phyloP scores from a whole-genome alignment of 2,113 vertebrate species.

The Blennius ocellaris region DNA sequence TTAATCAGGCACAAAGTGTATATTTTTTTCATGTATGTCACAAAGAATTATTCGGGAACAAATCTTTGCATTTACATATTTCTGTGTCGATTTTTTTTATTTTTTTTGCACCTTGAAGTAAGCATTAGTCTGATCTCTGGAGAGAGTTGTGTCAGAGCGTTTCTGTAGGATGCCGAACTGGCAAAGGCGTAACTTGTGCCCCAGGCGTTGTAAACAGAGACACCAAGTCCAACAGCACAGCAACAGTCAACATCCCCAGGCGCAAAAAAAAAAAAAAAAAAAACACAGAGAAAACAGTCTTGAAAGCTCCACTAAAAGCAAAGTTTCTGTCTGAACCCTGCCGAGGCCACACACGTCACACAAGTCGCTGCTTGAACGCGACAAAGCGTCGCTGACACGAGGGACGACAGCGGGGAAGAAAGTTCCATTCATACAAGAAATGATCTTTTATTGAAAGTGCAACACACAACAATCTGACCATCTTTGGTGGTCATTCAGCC shows the following conservation, averaged over 20 bases:
- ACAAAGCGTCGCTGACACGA: slow-evolving; percentile 6
- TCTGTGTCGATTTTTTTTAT: background rate
- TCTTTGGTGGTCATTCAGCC: slow-evolving; percentile 30
- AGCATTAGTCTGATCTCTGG: slow-evolving; percentile 39
- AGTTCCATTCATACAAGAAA: slow-evolving; percentile 4
- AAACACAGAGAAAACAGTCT: slow-evolving; percentile 18
- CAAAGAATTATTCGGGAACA: background rate
- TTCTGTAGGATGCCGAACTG: slow-evolving; percentile 40
- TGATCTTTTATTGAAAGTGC: background rate
- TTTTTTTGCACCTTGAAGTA: slow-evolving; percentile 40
- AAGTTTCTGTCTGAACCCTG: slow-evolving; percentile 27
- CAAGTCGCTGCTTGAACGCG: slow-evolving; percentile 10
- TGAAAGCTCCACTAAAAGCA: slow-evolving; percentile 54
- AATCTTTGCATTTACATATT: slow-evolving; percentile 6
- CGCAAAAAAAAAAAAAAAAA: slow-evolving; percentile 36
- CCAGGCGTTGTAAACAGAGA: slow-evolving; percentile 57
- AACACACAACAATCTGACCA: background rate
- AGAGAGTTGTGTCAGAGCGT: slow-evolving; percentile 45
- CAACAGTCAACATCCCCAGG: slow-evolving; percentile 54
- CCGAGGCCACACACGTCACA: slow-evolving; percentile 33
- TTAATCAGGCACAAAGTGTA: too few relatives aligned
- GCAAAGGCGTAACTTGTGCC: slow-evolving; percentile 49
- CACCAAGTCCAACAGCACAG: slow-evolving; percentile 45
- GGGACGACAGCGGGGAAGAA: background rate
- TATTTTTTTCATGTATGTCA: background rate